Evolutionary conservation across 2,888 invertebrate genomes (phyloP), one percentile per base, ranked within the genome.

Genomic region (Altica lythri): DNA sequence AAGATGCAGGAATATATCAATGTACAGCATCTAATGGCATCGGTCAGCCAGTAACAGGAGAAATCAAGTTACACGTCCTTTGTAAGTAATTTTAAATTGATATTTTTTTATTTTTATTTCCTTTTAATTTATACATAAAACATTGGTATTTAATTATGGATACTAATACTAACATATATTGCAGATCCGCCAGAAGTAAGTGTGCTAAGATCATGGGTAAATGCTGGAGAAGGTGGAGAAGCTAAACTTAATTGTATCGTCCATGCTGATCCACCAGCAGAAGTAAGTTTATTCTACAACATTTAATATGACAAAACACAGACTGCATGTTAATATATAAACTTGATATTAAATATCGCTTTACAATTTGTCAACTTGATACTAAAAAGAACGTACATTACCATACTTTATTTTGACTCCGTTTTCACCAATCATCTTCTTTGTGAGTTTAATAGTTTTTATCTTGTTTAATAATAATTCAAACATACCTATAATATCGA

Each of bases 131-230:
- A n/a, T n/a, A n/a, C n/a, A n/a, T n/a, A n/a, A n/a, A n/a, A n/a
- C n/a, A n/a, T n/a, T n/a, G n/a, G n/a, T n/a, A n/a, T n/a, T n/a
- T n/a, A n/a, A n/a, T n/a, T n/a, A n/a, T n/a, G n/a, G n/a, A n/a
- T n/a, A n/a, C n/a, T n/a, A n/a, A n/a, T n/a, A n/a, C n/a, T n/a
- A n/a, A n/a, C n/a, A n/a, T n/a, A n/a, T n/a, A 13, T 52, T 59
- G 37, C 40, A 84, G 84, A 83, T 74, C 83, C 84, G 3, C 85
- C 85, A 3, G 84, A 85, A 77, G 83, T 85, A 55, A 82, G 79
- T 43, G 83, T 83, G 13, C 77, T 83, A 59, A 77, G 80, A 61
- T 80, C 81, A 6, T 84, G 84, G 83, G 80, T 83, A 14, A 84
- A 84, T 70, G 80, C 83, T 9, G 81, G 82, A 1, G 84, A 84